These are phyloP conservation scores for Lepilemur ruficaudatus DNA, from an alignment of 2,797 vertebrate species.

Conservation along the genomic window DNA sequence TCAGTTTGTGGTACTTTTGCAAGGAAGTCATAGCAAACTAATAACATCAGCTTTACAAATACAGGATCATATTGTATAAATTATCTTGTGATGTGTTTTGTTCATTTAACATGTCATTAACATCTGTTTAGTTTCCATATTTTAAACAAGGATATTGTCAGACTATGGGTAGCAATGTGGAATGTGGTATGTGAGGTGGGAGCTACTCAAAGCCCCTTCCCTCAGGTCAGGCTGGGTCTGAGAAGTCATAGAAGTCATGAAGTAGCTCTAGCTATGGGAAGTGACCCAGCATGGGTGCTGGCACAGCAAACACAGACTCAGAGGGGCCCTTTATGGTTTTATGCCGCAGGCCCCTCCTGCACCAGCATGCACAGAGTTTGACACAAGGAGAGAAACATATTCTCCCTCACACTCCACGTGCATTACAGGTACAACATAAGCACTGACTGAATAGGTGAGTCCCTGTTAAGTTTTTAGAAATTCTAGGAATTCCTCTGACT, in stretches of 20 bases:
- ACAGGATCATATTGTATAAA: not conserved
- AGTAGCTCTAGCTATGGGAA: not conserved
- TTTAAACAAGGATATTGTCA: not conserved
- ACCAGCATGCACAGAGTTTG: not conserved
- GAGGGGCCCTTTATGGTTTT: not conserved
- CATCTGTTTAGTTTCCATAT: not conserved
- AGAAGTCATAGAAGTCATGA: not conserved
- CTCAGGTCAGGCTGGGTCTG: not conserved
- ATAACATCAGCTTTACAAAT: not conserved
- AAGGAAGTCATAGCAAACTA: not conserved
- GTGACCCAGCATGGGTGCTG: not conserved
- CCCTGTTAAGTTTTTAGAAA: not conserved
- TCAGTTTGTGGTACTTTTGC: not conserved
- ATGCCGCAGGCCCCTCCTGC: rapidly evolving
- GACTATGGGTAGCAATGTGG: not conserved
- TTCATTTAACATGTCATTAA: not conserved
- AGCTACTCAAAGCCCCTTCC: not conserved
- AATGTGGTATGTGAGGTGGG: not conserved
- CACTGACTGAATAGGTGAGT: not conserved
- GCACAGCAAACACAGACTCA: not conserved
- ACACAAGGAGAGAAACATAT: not conserved
- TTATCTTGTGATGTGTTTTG: not conserved
- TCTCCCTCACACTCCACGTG: rapidly evolving
- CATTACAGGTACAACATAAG: not conserved
- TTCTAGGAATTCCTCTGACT: not conserved